Evolutionary conservation across 2,113 vertebrate genomes (phyloP), one percentile per base, ranked within the genome.

Genomic region (Podarcis cretensis): DNA sequence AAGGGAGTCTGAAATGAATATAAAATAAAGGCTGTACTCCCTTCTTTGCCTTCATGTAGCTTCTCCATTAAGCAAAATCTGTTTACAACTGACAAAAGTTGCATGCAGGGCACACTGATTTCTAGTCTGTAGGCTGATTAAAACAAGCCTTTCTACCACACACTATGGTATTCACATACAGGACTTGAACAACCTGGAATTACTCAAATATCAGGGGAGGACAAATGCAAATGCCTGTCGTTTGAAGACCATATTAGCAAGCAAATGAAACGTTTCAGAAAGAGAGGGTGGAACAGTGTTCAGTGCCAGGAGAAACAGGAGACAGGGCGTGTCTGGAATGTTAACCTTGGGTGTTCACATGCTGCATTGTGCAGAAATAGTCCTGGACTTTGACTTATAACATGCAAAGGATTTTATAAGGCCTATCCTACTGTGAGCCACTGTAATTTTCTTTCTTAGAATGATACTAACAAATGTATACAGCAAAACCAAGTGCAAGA

Each of bases 371-470:
- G 78, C 79, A 83, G 81, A 48, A 92, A 87, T 65, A 88, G 43
- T 89, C 3, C 13, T 18, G 80, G 85, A 37, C 1, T 16, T 2
- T 0, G 1, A 30, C 48, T 48, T 81, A 1, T 1, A 66, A 0
- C 18, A 57, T 78, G n/a, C 43, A 83, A 68, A 5, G 57, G 73
- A 75, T 54, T 35, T 35, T 81, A 57, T 48, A 75, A 81, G 40
- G 4, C 25, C 81, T 73, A 3, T 2, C 13, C 66, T 35, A 75
- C 68, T 20, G 1, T 35, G 5, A 20, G 1, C 35, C 20, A 74
- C 6, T 54, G 7, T 25, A 30, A 32, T 65, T 8, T 59, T 30
- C 63, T 1, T 65, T 48, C 43, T 86, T 85, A 78, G 78, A 83
- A 89, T 54, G 32, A 59, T 78, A 63, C 9, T 27, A 16, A n/a